Percentiles rank a stretch among this genome's conserved stretches.
Conservation (phyloP, 2,113 vertebrate species). For the Rhinoderma darwinii region DNA sequence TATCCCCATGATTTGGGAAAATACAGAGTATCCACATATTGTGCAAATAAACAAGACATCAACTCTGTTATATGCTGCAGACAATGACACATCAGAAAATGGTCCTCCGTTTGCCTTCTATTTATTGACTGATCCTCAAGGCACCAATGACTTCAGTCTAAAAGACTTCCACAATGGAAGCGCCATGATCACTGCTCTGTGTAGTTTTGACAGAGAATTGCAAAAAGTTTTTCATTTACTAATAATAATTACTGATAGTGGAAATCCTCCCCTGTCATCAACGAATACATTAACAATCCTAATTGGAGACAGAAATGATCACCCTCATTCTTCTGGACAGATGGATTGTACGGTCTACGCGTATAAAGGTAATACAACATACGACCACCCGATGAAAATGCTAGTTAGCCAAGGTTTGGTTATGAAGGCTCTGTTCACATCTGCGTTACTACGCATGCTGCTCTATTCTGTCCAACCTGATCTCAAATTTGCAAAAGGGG, state of each 20-base stretch:
- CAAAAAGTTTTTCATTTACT: slow-evolving; percentile 81
- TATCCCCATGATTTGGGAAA: slow-evolving; percentile 85
- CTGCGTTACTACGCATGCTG: too few species aligned
- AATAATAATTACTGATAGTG: slow-evolving; percentile 84
- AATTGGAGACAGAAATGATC: slow-evolving; percentile 86
- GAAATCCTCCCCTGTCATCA: slow-evolving; percentile 83
- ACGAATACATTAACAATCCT: slow-evolving; percentile 81
- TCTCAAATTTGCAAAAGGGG: too few species aligned
- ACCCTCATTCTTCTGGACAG: slow-evolving; percentile 83
- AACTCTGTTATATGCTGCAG: slow-evolving; percentile 75
- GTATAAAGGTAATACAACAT: slow-evolving; percentile 75
- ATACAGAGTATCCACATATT: slow-evolving; percentile 75
- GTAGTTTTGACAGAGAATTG: slow-evolving; percentile 82
- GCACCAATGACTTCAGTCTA: slow-evolving; percentile 76
- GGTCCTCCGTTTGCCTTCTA: slow-evolving; percentile 81
- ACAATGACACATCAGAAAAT: slow-evolving; percentile 78
- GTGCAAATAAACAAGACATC: slow-evolving; percentile 84
- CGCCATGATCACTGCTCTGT: slow-evolving; percentile 76
- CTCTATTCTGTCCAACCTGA: too few species aligned
- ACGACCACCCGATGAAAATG: not conserved
- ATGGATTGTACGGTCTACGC: slow-evolving; percentile 83
- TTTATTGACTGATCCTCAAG: slow-evolving; percentile 70
- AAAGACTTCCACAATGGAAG: slow-evolving; percentile 84
- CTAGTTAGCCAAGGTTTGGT: not conserved
- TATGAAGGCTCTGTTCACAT: too few species aligned